Evolutionary conservation across 2,113 vertebrate genomes (phyloP).

Genomic region (Macrotis lagotis): DNA sequence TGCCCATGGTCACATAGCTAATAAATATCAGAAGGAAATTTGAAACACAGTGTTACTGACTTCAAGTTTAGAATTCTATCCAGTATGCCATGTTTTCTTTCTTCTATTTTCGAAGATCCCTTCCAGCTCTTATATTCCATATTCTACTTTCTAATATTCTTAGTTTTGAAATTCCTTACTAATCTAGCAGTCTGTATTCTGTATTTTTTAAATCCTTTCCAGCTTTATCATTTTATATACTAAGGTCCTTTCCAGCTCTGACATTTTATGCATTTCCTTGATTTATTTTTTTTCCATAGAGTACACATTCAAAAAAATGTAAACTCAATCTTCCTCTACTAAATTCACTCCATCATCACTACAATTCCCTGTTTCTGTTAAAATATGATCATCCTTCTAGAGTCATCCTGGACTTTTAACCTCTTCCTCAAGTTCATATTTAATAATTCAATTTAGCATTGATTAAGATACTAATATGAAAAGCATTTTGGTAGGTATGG

Average conservation of each 20-base stretch:
- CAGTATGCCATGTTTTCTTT: neutral
- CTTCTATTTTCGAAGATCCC: neutral
- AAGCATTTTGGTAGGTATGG: too few relatives aligned
- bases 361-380: neutral
- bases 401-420: neutral
- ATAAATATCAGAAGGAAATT: neutral
- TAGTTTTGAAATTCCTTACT: neutral
- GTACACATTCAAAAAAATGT: neutral
- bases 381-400: neutral
- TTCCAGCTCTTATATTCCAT: neutral
- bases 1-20: neutral
- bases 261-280: neutral
- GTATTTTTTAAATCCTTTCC: neutral
- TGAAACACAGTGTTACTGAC: neutral
- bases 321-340: neutral
- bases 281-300: neutral
- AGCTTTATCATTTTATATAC: neutral
- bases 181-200: neutral
- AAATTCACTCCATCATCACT: neutral
- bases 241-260: neutral
- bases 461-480: neutral
- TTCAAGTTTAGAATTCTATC: neutral
- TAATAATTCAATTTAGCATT: neutral
- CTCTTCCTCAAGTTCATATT: neutral
- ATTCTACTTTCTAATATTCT: neutral